Evolutionary conservation across 2,797 vertebrate genomes (phyloP), one percentile per base, ranked within the genome.

Genomic region (Onychomys torridus): DNA sequence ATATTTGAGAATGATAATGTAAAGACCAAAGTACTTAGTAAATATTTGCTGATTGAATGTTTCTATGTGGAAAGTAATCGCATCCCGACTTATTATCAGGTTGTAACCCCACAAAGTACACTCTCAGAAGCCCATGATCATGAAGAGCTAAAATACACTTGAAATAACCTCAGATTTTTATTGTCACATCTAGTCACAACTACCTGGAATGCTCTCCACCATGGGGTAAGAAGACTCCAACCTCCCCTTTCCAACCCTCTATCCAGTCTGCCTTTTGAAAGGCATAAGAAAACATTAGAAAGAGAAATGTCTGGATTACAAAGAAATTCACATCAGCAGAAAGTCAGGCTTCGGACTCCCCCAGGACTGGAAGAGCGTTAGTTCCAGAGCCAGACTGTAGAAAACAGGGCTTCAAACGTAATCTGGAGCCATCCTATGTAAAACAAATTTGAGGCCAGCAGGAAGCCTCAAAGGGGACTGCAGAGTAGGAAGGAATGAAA

Each of bases 311-410:
- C 83, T 82, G 46, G 86, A 95, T 97, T 93, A 96, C 84, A 92
- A 67, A 96, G 93, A 95, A 95, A 96, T 93, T 84, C 12, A 2
- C 91, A 82, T 96, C 83, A 93, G 75, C 93, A 93, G 83, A 95
- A 96, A 96, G 49, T 34, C 61, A 67, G 91, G 17, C 71, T 71
- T 13, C 49, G 63, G 63, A 83, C n/a, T 63, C 92, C 76, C 83
- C 49, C 11, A 52, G 84, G 93, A 94, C 40, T 67, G 55, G 59
- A 27, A 34, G 75, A 85, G 76, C 67, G 94, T 69, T 88, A 91
- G 84, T 93, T 93, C 83, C 29, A 27, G 94, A 90, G 90, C 83
- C 93, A 97, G 95, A 93, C 84, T 94, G 94, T 77, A 40, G 79
- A 89, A 96, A 55, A 57, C 16, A 37, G 84, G 88, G 93, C 43